Evolutionary conservation across 2,888 invertebrate species (phyloP).

Genomic region (Venusia cambrica): DNA sequence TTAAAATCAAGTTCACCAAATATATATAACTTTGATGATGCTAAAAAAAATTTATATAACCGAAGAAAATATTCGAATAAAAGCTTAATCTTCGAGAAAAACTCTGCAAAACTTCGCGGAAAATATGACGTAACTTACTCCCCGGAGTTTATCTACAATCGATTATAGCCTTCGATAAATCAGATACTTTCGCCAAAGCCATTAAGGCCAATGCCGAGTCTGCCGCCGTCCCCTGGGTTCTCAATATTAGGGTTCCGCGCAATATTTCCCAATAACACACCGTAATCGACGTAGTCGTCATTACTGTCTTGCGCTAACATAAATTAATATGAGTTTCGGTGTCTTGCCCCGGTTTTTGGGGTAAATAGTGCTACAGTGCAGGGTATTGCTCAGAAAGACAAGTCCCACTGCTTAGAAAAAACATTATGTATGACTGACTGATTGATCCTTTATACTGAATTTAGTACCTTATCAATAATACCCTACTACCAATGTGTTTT

Average conservation of each 20-base stretch:
- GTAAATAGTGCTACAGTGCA: constrained; percentile 26
- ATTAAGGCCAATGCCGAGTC: constrained; percentile 15
- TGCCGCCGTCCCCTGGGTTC: constrained; percentile 36
- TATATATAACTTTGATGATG: too few relatives aligned
- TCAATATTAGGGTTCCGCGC: constrained; percentile 40
- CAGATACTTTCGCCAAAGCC: constrained; percentile 17
- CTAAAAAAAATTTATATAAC: too few relatives aligned
- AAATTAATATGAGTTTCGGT: constrained; percentile 68
- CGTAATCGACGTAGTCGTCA: constrained; percentile 67
- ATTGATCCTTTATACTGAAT: too few relatives aligned
- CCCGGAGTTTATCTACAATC: constrained; percentile 6
- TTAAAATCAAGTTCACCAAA: too few relatives aligned
- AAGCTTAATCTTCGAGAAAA: too few relatives aligned
- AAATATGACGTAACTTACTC: too few relatives aligned
- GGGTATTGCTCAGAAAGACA: constrained; percentile 7
- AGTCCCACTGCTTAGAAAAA: background rate
- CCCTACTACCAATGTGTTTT: too few relatives aligned
- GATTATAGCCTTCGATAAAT: constrained; percentile 19
- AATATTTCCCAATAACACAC: constrained; percentile 67
- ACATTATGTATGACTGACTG: constrained; percentile 7
- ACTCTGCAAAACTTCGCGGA: too few relatives aligned
- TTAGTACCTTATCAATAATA: too few relatives aligned
- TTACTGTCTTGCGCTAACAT: constrained; percentile 73
- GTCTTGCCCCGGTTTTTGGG: constrained; percentile 38
- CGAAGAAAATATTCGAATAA: too few relatives aligned